A percentile compares a stretch with the other conserved stretches of the same genome.
phyloP scores from a whole-genome alignment of 2,888 invertebrate genomes.

The Hylaea fasciaria region DNA sequence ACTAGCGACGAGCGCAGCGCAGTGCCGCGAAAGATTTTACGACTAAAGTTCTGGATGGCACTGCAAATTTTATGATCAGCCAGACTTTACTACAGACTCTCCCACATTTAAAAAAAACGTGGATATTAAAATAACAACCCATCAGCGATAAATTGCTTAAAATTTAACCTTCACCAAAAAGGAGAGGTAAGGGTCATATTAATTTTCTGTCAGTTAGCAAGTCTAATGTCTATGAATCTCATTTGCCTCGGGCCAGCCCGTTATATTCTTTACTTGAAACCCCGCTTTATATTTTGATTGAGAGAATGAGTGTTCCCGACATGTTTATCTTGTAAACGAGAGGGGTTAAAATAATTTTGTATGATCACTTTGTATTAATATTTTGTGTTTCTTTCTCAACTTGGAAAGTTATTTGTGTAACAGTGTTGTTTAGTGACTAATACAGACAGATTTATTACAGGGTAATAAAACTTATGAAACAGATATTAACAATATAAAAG shows the following conservation, averaged over 20 bases:
- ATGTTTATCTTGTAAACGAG: conserved; percentile 54
- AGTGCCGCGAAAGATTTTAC: too few relatives aligned
- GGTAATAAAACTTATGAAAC: too few relatives aligned
- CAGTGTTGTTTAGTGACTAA: background rate
- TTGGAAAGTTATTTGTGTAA: conserved; percentile 9
- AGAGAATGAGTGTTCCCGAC: conserved; percentile 65
- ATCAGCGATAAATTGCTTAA: conserved; percentile 10
- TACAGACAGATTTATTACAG: too few relatives aligned
- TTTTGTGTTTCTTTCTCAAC: conserved; percentile 20
- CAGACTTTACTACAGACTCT: too few relatives aligned
- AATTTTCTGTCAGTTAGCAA: conserved; percentile 55
- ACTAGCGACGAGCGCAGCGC: too few relatives aligned
- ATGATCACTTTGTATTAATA: conserved; percentile 19
- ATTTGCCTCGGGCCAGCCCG: conserved; percentile 56
- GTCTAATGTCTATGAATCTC: conserved; percentile 56
- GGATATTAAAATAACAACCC: too few relatives aligned
- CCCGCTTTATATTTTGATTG: conserved; percentile 63
- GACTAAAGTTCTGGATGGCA: too few relatives aligned
- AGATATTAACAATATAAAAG: too few relatives aligned
- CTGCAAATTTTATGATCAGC: too few relatives aligned
- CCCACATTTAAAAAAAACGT: too few relatives aligned
- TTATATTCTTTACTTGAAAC: conserved; percentile 56
- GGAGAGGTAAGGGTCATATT: conserved; percentile 36
- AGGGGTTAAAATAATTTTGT: conserved; percentile 38
- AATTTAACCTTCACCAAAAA: conserved; percentile 24